Evolutionary conservation across 2,888 invertebrate genomes (phyloP), one percentile per base, ranked within the genome.

Genomic region (Nemurella pictetii): DNA sequence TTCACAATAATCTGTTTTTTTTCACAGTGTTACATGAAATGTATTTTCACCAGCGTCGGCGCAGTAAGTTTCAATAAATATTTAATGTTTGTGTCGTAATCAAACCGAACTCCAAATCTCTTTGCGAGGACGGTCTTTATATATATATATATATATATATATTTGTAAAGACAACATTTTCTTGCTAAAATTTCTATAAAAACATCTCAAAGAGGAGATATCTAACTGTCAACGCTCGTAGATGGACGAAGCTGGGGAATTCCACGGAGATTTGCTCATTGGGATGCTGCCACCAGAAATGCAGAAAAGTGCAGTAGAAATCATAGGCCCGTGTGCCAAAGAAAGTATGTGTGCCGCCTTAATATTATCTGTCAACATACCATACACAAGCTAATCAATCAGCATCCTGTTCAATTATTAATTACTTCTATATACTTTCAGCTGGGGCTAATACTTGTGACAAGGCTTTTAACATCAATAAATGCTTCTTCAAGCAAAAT

Each of bases 381-480:
- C 29, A 29, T 26, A n/a, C 26, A 74, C 7, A 74, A 25, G n/a
- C n/a, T 74, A 25, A 25, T 74, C n/a, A 55, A 55, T 55, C 15
- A 55, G 7, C 15, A 55, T 12, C 7, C 55, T 15, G 20, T 7
- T 74, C 74, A 15, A 74, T 15, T 7, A 5, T 74, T 74, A 74
- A 7, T 74, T 25, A 55, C 87, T 86, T 85, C 84, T n/a, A n/a
- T n/a, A n/a, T n/a, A n/a, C 84, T 87, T 88, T 55, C 84, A 90
- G 90, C 86, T 81, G 88, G 88, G 26, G 82, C 83, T 0, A 88
- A 90, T 82, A 84, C 87, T 15, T 90, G 90, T 83, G 88, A 89
- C 0, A 85, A 87, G 27, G 87, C 89, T 0, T 88, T 85, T 73
- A 88, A 89, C 28, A 86, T 90, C 29, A 88, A 88, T 83, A 88